Percentiles rank a stretch among this genome's conserved stretches.
phyloP scores from a whole-genome alignment of 2,113 vertebrate species.

The Periophthalmus modestus region DNA sequence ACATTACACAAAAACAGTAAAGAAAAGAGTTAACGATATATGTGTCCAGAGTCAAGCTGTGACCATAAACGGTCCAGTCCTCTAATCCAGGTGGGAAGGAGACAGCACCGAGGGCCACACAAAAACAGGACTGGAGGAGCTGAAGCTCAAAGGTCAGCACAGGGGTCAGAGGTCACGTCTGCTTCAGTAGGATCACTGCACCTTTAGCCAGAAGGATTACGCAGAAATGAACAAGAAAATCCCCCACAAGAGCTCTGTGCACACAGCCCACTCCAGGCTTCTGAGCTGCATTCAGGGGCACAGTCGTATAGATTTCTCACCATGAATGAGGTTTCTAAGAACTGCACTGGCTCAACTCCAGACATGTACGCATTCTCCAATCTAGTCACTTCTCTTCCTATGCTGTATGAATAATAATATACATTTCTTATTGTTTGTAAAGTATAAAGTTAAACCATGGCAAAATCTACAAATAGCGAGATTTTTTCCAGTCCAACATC shows the following conservation, averaged over 20 bases:
- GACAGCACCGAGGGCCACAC: slow-evolving; percentile 13
- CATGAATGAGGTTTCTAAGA: slow-evolving; percentile 2
- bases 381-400: not conserved
- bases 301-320: not conserved
- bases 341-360: not conserved
- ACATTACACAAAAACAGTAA: too few relatives aligned
- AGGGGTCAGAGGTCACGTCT: slow-evolving; percentile 30
- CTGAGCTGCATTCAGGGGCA: too few relatives aligned
- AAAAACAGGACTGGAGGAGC: slow-evolving; percentile 9
- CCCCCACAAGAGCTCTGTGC: slow-evolving; percentile 3
- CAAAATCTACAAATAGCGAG: too few relatives aligned
- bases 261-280: not conserved
- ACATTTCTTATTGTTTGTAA: too few relatives aligned
- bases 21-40: not conserved
- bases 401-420: too few relatives aligned
- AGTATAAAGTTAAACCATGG: too few relatives aligned
- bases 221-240: slow-evolving; percentile 26
- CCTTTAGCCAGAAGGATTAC: slow-evolving; percentile 41
- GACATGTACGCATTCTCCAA: not conserved
- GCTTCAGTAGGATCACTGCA: slow-evolving; percentile 46
- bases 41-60: not conserved
- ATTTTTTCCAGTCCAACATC: too few relatives aligned
- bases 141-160: slow-evolving; percentile 15
- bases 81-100: slow-evolving; percentile 19
- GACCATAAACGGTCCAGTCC: not conserved